phyloP scores from a whole-genome alignment of 2,888 invertebrate species.

The Gymnoscelis rufifasciata region DNA sequence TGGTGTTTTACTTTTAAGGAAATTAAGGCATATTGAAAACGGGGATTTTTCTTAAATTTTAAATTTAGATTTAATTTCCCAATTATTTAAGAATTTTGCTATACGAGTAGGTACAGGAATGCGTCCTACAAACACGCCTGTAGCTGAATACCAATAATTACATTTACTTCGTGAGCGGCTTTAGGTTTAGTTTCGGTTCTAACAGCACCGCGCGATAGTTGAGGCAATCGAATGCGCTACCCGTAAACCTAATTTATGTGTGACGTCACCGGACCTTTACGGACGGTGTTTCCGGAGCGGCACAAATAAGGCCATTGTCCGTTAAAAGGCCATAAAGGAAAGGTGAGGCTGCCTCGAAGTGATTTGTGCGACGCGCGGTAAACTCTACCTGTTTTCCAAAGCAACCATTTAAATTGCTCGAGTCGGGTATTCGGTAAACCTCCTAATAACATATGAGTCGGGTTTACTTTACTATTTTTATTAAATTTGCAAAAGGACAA shows the following conservation, averaged over 20 bases:
- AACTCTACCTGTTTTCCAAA: background rate
- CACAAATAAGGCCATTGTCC: constrained; percentile 14
- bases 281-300: constrained; percentile 21
- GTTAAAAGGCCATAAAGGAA: constrained; percentile 12
- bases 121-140: no score
- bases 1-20: no score
- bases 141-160: no score
- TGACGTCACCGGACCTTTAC: constrained; percentile 23
- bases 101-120: no score
- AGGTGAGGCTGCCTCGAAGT: constrained; percentile 5
- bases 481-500: background rate
- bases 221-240: constrained; percentile 16
- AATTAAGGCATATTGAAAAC: no score
- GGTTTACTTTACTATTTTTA: background rate
- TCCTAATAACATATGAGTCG: no score
- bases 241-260: constrained; percentile 29
- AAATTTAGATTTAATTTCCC: no score
- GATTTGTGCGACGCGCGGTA: constrained; percentile 1
- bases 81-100: no score
- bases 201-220: no score
- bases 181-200: constrained; percentile 9
- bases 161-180: no score
- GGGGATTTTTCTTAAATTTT: no score
- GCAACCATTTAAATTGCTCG: background rate
- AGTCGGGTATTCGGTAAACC: no score